phyloP scores from a whole-genome alignment of 1,140 invertebrate genomes.

The Drosophila bocqueti region DNA sequence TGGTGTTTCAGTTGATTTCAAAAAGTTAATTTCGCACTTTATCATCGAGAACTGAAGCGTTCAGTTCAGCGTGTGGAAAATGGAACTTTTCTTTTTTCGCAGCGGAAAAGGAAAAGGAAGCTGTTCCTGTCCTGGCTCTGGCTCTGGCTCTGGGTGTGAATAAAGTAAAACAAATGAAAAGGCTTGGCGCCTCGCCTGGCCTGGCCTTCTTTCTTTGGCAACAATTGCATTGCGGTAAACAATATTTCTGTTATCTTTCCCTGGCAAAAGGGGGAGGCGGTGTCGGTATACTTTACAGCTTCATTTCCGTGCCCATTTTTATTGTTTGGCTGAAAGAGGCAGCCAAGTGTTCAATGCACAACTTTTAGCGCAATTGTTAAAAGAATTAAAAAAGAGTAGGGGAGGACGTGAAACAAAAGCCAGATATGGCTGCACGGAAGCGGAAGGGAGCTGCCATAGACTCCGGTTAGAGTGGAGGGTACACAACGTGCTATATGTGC shows the following conservation, averaged over 20 bases:
- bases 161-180: conserved; percentile 81
- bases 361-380: conserved; percentile 82
- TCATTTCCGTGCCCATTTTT: conserved; percentile 67
- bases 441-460: conserved; percentile 69
- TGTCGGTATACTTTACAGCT: conserved; percentile 70
- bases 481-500: conserved; percentile 74
- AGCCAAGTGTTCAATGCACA: conserved; percentile 81
- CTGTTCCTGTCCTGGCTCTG: conserved; percentile 63
- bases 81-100: conserved; percentile 70
- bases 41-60: conserved; percentile 46
- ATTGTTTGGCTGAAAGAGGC: conserved; percentile 70
- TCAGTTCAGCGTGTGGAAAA: conserved; percentile 66
- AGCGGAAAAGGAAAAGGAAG: conserved; percentile 70
- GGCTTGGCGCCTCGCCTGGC: conserved; percentile 9
- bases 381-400: conserved; percentile 71
- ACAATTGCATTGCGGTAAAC: conserved; percentile 82
- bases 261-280: conserved; percentile 25
- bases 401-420: conserved; percentile 67
- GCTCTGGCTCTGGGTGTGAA: conserved; percentile 65
- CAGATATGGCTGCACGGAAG: conserved; percentile 67
- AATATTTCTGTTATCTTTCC: conserved; percentile 79
- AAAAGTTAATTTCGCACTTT: conserved; percentile 81
- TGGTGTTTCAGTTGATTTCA: conserved; percentile 63
- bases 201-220: conserved; percentile 65
- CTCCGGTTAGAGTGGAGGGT: conserved; percentile 46